phyloP scores from a whole-genome alignment of 2,888 invertebrate species.

The Thymelicus sylvestris region DNA sequence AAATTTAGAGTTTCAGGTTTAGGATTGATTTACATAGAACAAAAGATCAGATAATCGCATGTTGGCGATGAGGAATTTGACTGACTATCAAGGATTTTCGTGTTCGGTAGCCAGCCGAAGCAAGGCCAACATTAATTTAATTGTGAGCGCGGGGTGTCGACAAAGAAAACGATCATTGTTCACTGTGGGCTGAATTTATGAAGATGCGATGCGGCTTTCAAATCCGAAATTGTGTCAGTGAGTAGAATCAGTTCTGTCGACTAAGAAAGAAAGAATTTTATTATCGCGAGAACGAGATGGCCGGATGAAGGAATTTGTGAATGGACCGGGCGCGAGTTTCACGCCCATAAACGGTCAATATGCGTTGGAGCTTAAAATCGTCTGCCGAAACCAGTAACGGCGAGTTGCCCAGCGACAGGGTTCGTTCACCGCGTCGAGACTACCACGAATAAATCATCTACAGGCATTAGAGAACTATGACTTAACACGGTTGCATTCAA shows the following conservation, averaged over 20 bases:
- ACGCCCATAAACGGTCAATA: slow-evolving; percentile 72
- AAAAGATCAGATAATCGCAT: too few relatives aligned
- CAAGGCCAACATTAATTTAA: too few relatives aligned
- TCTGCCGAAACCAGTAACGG: slow-evolving; percentile 77
- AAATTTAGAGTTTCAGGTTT: too few relatives aligned
- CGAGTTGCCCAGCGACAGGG: slow-evolving; percentile 68
- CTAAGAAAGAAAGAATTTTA: slow-evolving; percentile 30
- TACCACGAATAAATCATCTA: slow-evolving; percentile 69
- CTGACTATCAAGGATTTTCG: too few relatives aligned
- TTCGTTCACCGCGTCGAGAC: slow-evolving; percentile 76
- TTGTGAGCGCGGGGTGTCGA: too few relatives aligned
- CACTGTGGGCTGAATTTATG: too few relatives aligned
- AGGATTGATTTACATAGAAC: too few relatives aligned
- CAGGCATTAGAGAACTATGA: slow-evolving; percentile 48
- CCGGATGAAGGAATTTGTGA: slow-evolving; percentile 47
- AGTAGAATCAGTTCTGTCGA: background rate
- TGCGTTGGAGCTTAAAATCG: slow-evolving; percentile 59
- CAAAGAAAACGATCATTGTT: too few relatives aligned
- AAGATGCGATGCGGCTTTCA: background rate
- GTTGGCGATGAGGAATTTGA: too few relatives aligned
- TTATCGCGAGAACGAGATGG: slow-evolving; percentile 13
- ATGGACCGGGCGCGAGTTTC: slow-evolving; percentile 62
- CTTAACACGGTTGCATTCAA: slow-evolving; percentile 38
- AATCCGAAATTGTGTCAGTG: background rate
- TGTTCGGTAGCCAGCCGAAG: too few relatives aligned